phyloP scores from a whole-genome alignment of 2,797 vertebrate genomes.

The Borostomias antarcticus region DNA sequence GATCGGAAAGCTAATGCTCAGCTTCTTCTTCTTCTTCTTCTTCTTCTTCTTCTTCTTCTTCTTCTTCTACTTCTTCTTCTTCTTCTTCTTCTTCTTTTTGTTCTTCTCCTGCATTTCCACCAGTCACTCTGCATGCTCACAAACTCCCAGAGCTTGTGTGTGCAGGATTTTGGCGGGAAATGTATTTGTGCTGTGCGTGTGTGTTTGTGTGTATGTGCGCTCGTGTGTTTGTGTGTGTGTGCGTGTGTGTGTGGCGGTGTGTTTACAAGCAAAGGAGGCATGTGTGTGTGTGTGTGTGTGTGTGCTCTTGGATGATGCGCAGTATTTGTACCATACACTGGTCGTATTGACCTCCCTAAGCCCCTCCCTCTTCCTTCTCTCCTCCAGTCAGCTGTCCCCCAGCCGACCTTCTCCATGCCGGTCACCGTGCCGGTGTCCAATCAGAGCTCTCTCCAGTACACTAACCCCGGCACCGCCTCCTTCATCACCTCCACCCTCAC shows the following conservation, averaged over 20 bases:
- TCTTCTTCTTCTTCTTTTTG: no score
- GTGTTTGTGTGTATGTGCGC: neutral
- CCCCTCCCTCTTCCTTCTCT: constrained; percentile 44
- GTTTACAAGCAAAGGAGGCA: constrained; percentile 53
- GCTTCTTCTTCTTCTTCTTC: no score
- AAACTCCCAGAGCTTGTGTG: constrained; percentile 18
- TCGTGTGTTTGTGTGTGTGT: constrained; percentile 7
- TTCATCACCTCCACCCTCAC: constrained; percentile 91
- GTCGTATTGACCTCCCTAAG: constrained; percentile 41
- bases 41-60: no score
- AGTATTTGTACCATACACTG: neutral
- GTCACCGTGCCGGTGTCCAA: constrained; percentile 95
- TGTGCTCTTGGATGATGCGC: neutral
- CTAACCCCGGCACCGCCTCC: constrained; percentile 92
- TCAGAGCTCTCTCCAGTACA: constrained; percentile 92
- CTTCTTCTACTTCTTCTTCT: no score
- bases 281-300: constrained; percentile 13
- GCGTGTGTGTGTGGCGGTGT: constrained; percentile 40
- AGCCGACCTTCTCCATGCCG: constrained; percentile 95
- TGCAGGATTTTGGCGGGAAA: constrained; percentile 8
- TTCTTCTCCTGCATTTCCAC: constrained; percentile 58
- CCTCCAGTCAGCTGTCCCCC: constrained; percentile 88
- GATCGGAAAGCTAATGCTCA: constrained; percentile 45
- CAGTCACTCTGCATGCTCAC: constrained; percentile 68
- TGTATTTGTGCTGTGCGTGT: no score